These are phyloP conservation scores for Cladorhizidae sp. DNA, from an alignment of 37 sponge, comb jelly and placozoan genomes.

Conservation along the genomic window DNA sequence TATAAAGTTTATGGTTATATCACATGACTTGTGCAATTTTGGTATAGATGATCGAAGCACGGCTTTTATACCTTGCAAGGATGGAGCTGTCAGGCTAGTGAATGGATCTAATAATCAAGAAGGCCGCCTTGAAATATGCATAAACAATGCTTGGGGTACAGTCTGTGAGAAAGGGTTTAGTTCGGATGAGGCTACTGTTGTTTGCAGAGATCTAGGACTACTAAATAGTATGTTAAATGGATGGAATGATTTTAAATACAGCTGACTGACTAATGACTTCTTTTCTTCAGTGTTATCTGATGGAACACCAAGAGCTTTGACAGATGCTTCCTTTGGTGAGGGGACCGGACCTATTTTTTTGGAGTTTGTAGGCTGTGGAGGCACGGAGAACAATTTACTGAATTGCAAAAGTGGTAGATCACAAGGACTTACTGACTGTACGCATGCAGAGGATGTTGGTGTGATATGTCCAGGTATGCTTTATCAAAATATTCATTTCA, in stretches of 20 bases:
- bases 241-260: too few relatives aligned
- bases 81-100: conserved; percentile 37
- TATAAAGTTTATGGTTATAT: neutral
- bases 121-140: conserved; percentile 44
- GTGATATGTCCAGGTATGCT: conserved; percentile 35
- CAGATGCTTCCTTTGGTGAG: conserved; percentile 13
- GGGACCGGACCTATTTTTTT: conserved; percentile 36
- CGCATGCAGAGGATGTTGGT: conserved; percentile 44
- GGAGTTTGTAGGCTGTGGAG: conserved; percentile 19
- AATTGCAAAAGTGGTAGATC: neutral
- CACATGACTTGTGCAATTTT: neutral
- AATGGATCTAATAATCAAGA: conserved; percentile 12
- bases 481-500: neutral
- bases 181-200: conserved; percentile 27
- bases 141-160: conserved; percentile 38
- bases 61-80: neutral
- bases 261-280: neutral
- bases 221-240: neutral
- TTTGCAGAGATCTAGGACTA: neutral
- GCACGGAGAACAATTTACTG: neutral
- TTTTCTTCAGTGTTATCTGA: too few relatives aligned
- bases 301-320: neutral
- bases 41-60: neutral
- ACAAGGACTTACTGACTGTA: conserved; percentile 5
- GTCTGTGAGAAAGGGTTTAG: conserved; percentile 44